Evolutionary conservation across 2,797 vertebrate species (phyloP).

Genomic region (Ptychobarbus kaznakovi): DNA sequence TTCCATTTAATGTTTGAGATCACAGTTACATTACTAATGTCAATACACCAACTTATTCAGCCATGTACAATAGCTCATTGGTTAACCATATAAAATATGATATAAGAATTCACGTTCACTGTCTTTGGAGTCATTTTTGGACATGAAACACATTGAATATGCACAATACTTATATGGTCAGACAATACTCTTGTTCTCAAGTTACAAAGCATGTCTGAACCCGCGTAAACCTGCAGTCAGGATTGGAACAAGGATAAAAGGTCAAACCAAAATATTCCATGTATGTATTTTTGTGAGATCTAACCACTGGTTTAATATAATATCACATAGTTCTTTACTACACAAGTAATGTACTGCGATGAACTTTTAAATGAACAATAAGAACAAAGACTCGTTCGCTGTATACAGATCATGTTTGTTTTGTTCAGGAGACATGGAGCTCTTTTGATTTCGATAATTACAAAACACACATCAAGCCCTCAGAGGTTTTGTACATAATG

Average conservation of each 20-base stretch:
- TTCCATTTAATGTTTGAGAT: not conserved
- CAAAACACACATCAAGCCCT: constrained; percentile 25
- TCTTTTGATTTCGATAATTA: constrained; percentile 50
- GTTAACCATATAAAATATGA: not conserved
- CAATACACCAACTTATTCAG: not conserved
- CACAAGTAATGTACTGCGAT: not conserved
- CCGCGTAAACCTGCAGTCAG: not conserved
- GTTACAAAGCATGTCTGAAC: not conserved
- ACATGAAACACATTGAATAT: not conserved
- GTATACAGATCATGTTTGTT: constrained; percentile 40
- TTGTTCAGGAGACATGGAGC: constrained; percentile 56
- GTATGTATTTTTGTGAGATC: not conserved
- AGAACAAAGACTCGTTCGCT: constrained; percentile 65
- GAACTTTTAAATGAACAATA: constrained; percentile 24
- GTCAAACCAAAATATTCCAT: constrained; percentile 5
- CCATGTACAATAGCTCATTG: not conserved
- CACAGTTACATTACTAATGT: not conserved
- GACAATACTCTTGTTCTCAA: constrained; percentile 3
- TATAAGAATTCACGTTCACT: not conserved
- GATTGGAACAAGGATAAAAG: not conserved
- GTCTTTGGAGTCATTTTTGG: not conserved
- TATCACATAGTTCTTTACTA: constrained; percentile 56
- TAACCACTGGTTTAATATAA: constrained; percentile 54
- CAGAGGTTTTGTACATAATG: constrained; percentile 9
- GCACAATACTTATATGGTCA: not conserved